phyloP scores from a whole-genome alignment of 2,888 invertebrate genomes.

The Polydrusus pterygomalis region DNA sequence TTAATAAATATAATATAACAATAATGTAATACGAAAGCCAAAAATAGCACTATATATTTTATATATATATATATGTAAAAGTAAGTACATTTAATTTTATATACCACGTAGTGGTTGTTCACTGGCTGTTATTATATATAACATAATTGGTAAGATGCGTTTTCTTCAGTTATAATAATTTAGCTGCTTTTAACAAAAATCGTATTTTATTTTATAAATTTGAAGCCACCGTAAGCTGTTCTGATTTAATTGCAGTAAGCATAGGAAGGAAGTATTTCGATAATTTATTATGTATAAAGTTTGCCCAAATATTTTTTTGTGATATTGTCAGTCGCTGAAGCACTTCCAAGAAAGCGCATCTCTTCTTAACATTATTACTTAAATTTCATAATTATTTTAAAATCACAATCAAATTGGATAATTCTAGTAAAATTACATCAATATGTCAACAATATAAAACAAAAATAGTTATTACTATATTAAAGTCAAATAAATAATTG shows the following conservation, averaged over 20 bases:
- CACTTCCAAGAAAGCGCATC: conserved; percentile 2
- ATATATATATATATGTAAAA: not conserved
- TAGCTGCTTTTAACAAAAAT: no score
- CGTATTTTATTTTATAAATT: no score
- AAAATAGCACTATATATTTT: conserved; percentile 2
- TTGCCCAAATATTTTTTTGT: no score
- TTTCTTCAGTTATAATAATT: not conserved
- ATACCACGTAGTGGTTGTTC: not conserved
- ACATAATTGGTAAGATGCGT: not conserved
- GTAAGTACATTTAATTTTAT: not conserved
- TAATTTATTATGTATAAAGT: no score
- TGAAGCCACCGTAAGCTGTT: no score
- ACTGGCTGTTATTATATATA: no score
- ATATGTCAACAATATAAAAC: conserved; percentile 25
- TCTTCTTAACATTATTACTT: not conserved
- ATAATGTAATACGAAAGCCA: not conserved
- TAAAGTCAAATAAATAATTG: conserved; percentile 31
- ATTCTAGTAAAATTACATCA: conserved; percentile 9
- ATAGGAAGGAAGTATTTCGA: no score
- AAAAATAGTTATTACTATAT: conserved; percentile 17
- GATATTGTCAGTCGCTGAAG: no score
- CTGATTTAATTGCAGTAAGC: no score
- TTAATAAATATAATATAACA: conserved; percentile 1
- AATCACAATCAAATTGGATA: conserved; percentile 18
- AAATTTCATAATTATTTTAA: conserved; percentile 17